phyloP scores from a whole-genome alignment of 2,113 vertebrate species.

The Peromyscus polionotus region DNA sequence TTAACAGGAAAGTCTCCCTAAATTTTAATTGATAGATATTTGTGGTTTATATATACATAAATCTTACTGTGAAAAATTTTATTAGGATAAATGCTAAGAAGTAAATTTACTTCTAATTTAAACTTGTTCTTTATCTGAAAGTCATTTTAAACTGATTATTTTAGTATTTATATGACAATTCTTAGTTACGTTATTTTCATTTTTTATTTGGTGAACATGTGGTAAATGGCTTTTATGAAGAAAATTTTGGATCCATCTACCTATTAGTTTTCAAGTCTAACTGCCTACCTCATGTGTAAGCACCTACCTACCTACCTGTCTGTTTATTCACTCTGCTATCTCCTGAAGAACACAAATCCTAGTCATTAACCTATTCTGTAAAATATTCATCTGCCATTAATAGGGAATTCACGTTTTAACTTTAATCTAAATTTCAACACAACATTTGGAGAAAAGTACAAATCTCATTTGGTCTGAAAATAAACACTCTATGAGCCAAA shows the following conservation, averaged over 20 bases:
- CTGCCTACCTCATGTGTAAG: neutral
- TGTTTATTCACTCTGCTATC: neutral
- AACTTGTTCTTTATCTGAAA: neutral
- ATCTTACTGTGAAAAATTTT: neutral
- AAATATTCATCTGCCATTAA: conserved; percentile 30
- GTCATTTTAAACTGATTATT: conserved; percentile 13
- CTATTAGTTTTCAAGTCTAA: neutral
- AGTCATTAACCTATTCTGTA: neutral
- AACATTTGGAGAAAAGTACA: conserved; percentile 56
- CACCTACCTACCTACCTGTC: neutral
- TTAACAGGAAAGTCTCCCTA: neutral
- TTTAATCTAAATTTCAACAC: conserved; percentile 32
- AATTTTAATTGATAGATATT: neutral
- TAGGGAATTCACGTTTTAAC: conserved; percentile 4
- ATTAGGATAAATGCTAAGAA: neutral
- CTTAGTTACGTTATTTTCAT: conserved; percentile 20
- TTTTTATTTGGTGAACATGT: neutral
- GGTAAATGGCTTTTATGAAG: neutral
- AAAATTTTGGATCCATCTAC: neutral
- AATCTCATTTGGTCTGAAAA: conserved; percentile 50
- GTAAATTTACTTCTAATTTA: neutral
- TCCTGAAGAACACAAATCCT: neutral
- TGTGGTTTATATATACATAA: neutral
- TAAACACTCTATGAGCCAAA: neutral
- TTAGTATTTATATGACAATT: neutral